Evolutionary conservation across 2,888 invertebrate species (phyloP), one percentile per base, ranked within the genome.

Genomic region (Amblyteles armatorius): DNA sequence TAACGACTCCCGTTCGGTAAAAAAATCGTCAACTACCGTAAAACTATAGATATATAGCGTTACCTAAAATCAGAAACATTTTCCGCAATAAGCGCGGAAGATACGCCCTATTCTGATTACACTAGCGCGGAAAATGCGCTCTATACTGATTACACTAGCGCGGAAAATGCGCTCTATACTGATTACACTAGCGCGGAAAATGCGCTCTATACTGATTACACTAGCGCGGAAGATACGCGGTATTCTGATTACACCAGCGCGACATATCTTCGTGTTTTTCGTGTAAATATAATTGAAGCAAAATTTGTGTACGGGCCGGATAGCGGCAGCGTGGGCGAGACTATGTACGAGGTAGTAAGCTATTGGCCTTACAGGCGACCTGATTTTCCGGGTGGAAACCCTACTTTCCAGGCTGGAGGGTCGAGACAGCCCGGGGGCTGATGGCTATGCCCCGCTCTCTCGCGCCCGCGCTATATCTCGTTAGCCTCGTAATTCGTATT

Each of bases 401-500:
- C 63, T 71, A 71, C 63, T 79, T 72, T 79, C 60, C 63, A 52
- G 71, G 71, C 36, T 63, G 19, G 19, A 63, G 71, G 71, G 22
- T 16, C 36, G 69, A 79, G 79, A 29, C 63, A 63, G 63, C 63
- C 60, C 36, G 26, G 71, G 60, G 29, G 69, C 50, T 71, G 60
- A 57, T 57, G 60, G 33, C 60, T 60, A 63, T 69, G 9, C 48
- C 69, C 26, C 22, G 16, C 22, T 22, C 22, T 22, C 22, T 22
- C 60, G 19, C 60, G 22, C 69, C 33, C 69, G 40, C n/a, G 71
- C 79, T 79, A 52, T 81, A 81, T 81, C 80, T 81, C 80, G 80
- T 81, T 81, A 81, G 80, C 68, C 36, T 48, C 74, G 73, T 81
- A 81, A 81, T 81, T 81, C 74, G 73, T 81, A 74, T 81, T 81